Evolutionary conservation across 2,888 invertebrate species (phyloP), one percentile per base, ranked within the genome.

Genomic region (Epinotia brunnichana): DNA sequence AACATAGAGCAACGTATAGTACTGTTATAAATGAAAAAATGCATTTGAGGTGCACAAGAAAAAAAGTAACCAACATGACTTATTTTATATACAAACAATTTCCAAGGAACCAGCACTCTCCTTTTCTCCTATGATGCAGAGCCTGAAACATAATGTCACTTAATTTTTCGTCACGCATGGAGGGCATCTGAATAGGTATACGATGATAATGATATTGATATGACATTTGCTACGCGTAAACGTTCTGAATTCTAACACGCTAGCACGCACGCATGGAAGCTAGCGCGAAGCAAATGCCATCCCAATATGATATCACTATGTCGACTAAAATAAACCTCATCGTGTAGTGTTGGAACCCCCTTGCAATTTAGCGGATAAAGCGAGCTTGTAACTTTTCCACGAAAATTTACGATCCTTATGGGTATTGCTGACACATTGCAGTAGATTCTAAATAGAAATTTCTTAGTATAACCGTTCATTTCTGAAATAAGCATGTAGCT

Each of bases 321-420:
- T 44, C 15, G 13, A 53, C 29, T 21, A n/a, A 51, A n/a, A 3
- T 62, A 62, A 9, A 19, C 4, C 21, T 41, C 61, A 24, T 62
- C 13, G 63, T 53, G 53, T 64, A 64, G 53, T 21, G 54, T 54
- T 51, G 17, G 15, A 5, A 7, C 60, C 61, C 41, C 41, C 41
- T 48, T 24, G 11, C 62, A 62, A 62, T 62, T 62, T 62, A 62
- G 62, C 62, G 62, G 24, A 62, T 62, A 62, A 62, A 57, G 24
- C 57, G 44, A 67, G 24, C 57, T 17, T 57, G 41, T 48, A 48
- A 57, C 56, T 48, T 57, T 24, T 67, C 57, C 29, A 44, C 48
- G 29, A 53, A 29, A 67, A 67, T 56, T 57, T 67, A 67, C 48
- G 64, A 54, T 56, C 54, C 66, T n/a, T 66, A 53, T 56, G 66